Conservation (phyloP, 1,140 invertebrate species). For the Dermatophagoides farinae region DNA sequence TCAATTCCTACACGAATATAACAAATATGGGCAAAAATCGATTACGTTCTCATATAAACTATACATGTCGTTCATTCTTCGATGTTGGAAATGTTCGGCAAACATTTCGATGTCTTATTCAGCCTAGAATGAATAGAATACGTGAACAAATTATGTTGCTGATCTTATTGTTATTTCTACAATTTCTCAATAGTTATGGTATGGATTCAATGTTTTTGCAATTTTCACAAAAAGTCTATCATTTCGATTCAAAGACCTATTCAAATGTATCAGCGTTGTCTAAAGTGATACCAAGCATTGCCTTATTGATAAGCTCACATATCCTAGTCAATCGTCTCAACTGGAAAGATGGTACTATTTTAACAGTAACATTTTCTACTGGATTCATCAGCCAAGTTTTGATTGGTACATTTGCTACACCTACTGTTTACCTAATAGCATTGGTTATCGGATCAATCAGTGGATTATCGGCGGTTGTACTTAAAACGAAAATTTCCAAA, state of each 20-base stretch:
- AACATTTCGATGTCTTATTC: neutral
- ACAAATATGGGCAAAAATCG: neutral
- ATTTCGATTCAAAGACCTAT: neutral
- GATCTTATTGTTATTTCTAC: neutral
- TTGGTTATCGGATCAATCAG: neutral
- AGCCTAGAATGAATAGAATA: neutral
- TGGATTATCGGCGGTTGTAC: neutral
- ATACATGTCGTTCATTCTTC: neutral
- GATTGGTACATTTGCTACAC: neutral
- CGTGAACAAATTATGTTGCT: neutral
- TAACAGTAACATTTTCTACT: too few species aligned
- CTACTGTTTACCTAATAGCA: neutral
- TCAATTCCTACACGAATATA: neutral
- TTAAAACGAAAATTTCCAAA: neutral
- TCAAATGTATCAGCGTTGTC: neutral
- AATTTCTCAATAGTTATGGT: neutral
- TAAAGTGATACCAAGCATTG: neutral
- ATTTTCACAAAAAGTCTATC: neutral
- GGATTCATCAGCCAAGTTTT: neutral
- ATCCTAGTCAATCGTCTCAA: neutral
- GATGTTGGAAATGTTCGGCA: neutral
- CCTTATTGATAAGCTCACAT: neutral
- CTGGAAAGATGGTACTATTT: neutral
- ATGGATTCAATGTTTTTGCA: neutral
- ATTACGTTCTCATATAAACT: neutral